phyloP scores from a whole-genome alignment of 35 echinoderm and acorn worm genomes.

The Apostichopus japonicus region DNA sequence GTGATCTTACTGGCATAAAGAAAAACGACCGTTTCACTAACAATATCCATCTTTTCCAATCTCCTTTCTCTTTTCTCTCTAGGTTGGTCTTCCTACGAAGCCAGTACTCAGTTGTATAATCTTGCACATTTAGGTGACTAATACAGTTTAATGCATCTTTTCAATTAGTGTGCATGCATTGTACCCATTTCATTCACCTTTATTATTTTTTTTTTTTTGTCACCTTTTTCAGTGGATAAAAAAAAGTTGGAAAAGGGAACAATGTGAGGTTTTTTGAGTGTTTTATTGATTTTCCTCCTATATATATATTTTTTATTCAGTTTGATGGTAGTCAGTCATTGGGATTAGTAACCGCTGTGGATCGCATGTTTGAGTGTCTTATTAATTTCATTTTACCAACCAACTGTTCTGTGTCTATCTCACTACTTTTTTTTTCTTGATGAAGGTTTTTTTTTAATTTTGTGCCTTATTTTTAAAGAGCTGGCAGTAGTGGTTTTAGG shows the following conservation, averaged over 20 bases:
- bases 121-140: constrained; percentile 66
- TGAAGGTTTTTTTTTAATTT: not conserved
- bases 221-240: not conserved
- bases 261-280: not conserved
- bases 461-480: too few relatives aligned
- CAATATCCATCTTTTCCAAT: not conserved
- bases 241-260: not conserved
- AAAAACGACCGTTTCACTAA: constrained; percentile 6
- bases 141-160: constrained; percentile 53
- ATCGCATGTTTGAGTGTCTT: constrained; percentile 36
- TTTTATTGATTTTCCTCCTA: constrained; percentile 1
- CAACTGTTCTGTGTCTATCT: not conserved
- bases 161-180: constrained; percentile 47
- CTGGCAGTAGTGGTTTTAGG: too few relatives aligned
- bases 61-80: not conserved
- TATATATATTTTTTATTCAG: not conserved
- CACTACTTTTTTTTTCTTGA: not conserved
- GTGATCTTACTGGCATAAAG: not conserved
- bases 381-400: not conserved
- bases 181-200: constrained; percentile 23
- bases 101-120: constrained; percentile 68
- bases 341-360: not conserved
- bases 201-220: not conserved
- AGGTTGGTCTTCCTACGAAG: constrained; percentile 65
- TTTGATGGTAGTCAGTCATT: not conserved